Percentiles rank a stretch among this genome's conserved stretches.
phyloP scores from a whole-genome alignment of 37 sponge, comb jelly and placozoan species.

The Eunapius fragilis region DNA sequence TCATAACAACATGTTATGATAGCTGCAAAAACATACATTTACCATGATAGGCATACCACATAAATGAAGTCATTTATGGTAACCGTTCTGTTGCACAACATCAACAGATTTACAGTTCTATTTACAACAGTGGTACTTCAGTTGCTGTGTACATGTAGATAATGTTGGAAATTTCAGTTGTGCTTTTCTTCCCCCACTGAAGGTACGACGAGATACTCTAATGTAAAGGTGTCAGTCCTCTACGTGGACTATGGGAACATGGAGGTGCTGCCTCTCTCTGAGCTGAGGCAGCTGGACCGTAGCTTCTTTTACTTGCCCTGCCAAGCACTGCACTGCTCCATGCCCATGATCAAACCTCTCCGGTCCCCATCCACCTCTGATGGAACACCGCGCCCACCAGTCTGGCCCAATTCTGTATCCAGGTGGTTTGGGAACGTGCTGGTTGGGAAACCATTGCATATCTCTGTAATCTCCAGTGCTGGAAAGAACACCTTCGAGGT shows the following conservation, averaged over 20 bases:
- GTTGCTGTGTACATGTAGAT: not conserved
- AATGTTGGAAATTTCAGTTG: not conserved
- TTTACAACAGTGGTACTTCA: too few species aligned
- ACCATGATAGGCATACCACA: too few species aligned
- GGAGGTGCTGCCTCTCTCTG: conserved; percentile 9
- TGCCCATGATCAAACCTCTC: conserved; percentile 2
- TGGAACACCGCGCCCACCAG: not conserved
- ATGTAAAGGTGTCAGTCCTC: not conserved
- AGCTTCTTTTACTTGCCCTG: conserved; percentile 10
- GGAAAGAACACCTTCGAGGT: not conserved
- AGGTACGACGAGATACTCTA: not conserved
- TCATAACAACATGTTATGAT: too few species aligned
- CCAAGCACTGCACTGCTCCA: conserved; percentile 27
- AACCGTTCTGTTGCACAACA: too few species aligned
- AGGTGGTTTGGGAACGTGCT: conserved; percentile 13
- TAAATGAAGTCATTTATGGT: too few species aligned
- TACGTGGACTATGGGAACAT: conserved; percentile 62
- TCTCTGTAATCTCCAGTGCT: not conserved
- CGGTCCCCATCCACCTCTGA: not conserved
- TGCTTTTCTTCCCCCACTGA: not conserved
- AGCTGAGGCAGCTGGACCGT: conserved; percentile 11
- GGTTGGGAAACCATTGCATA: not conserved
- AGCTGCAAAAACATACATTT: too few species aligned
- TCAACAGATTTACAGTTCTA: too few species aligned
- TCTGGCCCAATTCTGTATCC: not conserved